Percentiles rank a stretch among this genome's conserved stretches.
Conservation (phyloP, 2,113 vertebrate genomes). For the Shinisaurus crocodilurus region DNA sequence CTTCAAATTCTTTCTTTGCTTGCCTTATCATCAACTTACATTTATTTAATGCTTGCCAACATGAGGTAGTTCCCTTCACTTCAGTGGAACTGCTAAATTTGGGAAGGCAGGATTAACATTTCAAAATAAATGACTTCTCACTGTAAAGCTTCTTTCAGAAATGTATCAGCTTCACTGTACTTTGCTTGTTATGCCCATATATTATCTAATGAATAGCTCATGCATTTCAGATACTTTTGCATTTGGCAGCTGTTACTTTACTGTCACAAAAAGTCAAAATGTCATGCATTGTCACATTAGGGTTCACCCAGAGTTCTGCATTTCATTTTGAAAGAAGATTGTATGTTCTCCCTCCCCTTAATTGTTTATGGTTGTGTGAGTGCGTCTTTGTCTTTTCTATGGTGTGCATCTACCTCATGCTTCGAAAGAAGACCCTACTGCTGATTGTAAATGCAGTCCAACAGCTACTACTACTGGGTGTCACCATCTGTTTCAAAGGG, state of each 20-base stretch:
- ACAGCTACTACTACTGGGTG: not conserved
- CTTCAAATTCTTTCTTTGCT: not conserved
- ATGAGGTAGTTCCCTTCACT: not conserved
- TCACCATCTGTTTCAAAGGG: not conserved
- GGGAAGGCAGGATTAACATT: slow-evolving; percentile 43
- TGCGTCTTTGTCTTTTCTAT: slow-evolving; percentile 67
- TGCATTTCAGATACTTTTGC: slow-evolving; percentile 40
- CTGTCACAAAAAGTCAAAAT: slow-evolving; percentile 53
- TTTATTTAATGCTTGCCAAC: not conserved
- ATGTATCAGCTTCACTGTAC: slow-evolving; percentile 45
- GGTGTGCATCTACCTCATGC: slow-evolving; percentile 92
- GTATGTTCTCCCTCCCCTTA: slow-evolving; percentile 68
- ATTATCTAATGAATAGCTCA: slow-evolving; percentile 38
- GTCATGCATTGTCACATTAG: slow-evolving; percentile 43
- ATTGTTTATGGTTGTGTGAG: slow-evolving; percentile 41
- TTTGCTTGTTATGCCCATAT: slow-evolving; percentile 30
- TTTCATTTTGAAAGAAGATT: slow-evolving; percentile 74
- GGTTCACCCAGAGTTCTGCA: slow-evolving; percentile 56
- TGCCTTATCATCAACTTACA: slow-evolving; percentile 8
- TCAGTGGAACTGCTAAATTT: slow-evolving; percentile 2
- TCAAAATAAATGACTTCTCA: slow-evolving; percentile 55
- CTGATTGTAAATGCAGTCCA: slow-evolving; percentile 59
- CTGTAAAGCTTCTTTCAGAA: slow-evolving; percentile 49
- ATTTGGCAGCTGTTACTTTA: slow-evolving; percentile 46
- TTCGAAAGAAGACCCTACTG: slow-evolving; percentile 78